phyloP scores from a whole-genome alignment of 2,888 invertebrate genomes.

The Ophion ventricosus region DNA sequence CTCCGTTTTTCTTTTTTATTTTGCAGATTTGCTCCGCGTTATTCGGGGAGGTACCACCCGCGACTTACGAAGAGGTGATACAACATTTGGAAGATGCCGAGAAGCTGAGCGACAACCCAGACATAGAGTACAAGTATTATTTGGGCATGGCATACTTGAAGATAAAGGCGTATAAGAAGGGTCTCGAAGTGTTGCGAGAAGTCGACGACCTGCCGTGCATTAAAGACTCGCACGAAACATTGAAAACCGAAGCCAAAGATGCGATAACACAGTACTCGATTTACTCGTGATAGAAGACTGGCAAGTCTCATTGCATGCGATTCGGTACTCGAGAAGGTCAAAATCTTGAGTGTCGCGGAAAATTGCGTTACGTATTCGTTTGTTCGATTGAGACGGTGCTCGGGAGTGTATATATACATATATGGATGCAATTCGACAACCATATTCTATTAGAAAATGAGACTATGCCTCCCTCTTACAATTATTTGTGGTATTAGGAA shows the following conservation, averaged over 20 bases:
- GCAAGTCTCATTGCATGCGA: neutral
- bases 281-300: conserved; percentile 66
- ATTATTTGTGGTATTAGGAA: neutral
- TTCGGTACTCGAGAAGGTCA: neutral
- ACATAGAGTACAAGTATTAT: conserved; percentile 86
- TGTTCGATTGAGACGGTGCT: neutral
- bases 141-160: conserved; percentile 86
- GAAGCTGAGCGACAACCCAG: conserved; percentile 83
- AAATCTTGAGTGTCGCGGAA: neutral
- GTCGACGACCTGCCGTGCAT: conserved; percentile 67
- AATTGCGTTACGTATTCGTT: conserved; percentile 18
- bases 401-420: neutral
- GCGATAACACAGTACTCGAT: conserved; percentile 76
- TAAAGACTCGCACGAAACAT: conserved; percentile 71
- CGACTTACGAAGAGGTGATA: conserved; percentile 87
- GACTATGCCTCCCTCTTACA: neutral
- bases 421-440: neutral
- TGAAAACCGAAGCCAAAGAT: conserved; percentile 74
- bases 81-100: conserved; percentile 85
- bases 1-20: neutral
- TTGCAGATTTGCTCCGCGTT: conserved; percentile 86
- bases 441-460: neutral
- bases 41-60: conserved; percentile 87
- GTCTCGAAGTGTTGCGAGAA: conserved; percentile 84
- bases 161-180: conserved; percentile 83